Evolutionary conservation across 2,113 vertebrate genomes (phyloP).

Genomic region (Chaetura pelagica): DNA sequence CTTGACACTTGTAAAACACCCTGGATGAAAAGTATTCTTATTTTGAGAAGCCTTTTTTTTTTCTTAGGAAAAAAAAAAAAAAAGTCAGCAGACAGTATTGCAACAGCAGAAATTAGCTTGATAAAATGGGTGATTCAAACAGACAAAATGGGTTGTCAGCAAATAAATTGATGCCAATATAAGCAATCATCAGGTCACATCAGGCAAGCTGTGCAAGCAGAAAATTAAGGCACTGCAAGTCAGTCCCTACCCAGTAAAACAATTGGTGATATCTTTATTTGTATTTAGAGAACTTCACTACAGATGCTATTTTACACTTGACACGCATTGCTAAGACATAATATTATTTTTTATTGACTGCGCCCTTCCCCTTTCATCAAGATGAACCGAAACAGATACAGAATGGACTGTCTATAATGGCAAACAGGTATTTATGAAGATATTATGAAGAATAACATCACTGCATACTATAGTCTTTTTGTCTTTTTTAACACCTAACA

Average conservation of each 20-base stretch:
- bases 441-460: neutral
- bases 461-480: neutral
- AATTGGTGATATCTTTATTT: neutral
- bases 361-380: neutral
- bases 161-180: slow-evolving; percentile 61
- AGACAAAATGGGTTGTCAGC: slow-evolving; percentile 36
- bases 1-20: neutral
- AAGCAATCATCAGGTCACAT: slow-evolving; percentile 46
- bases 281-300: neutral
- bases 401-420: neutral
- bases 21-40: neutral
- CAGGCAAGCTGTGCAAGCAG: slow-evolving; percentile 47
- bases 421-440: neutral
- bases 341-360: slow-evolving; percentile 24
- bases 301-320: neutral
- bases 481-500: neutral
- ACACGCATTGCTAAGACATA: neutral
- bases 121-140: slow-evolving; percentile 27
- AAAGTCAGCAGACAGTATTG: neutral
- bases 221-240: neutral
- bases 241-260: neutral
- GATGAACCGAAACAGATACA: neutral
- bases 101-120: neutral
- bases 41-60: neutral
- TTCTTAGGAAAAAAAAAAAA: no score